phyloP scores from a whole-genome alignment of 1,140 invertebrate genomes.

The Cecropterus lyciades region DNA sequence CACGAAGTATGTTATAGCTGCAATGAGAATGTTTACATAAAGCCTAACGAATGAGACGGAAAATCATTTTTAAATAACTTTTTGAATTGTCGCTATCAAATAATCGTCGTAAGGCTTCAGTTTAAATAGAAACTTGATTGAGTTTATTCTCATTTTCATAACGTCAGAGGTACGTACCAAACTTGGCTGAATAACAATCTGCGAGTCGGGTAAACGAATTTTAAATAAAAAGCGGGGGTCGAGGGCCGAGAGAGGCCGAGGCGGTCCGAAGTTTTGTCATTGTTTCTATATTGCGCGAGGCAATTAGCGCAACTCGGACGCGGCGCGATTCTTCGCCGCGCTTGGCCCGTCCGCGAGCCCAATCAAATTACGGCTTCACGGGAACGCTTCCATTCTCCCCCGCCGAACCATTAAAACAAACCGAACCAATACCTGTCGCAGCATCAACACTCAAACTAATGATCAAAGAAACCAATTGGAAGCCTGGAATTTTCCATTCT shows the following conservation, averaged over 20 bases:
- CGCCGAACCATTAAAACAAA: conserved; percentile 64
- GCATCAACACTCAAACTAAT: conserved; percentile 71
- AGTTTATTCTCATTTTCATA: conserved; percentile 75
- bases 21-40: neutral
- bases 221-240: conserved; percentile 78
- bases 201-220: conserved; percentile 78
- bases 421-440: conserved; percentile 62
- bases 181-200: conserved; percentile 76
- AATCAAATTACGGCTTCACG: conserved; percentile 73
- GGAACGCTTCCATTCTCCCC: conserved; percentile 48
- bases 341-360: conserved; percentile 49
- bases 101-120: conserved; percentile 60
- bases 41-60: neutral
- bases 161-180: conserved; percentile 58
- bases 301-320: conserved; percentile 77
- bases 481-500: conserved; percentile 27
- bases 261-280: conserved; percentile 77
- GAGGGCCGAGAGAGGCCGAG: conserved; percentile 60
- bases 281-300: conserved; percentile 81
- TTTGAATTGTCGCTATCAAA: conserved; percentile 34
- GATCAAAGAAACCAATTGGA: conserved; percentile 50
- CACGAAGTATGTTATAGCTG: too few relatives aligned
- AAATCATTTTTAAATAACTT: neutral
- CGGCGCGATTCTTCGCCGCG: conserved; percentile 51
- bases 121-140: conserved; percentile 72